Evolutionary conservation across 2,113 vertebrate species (phyloP).

Genomic region (Odobenus rosmarus): DNA sequence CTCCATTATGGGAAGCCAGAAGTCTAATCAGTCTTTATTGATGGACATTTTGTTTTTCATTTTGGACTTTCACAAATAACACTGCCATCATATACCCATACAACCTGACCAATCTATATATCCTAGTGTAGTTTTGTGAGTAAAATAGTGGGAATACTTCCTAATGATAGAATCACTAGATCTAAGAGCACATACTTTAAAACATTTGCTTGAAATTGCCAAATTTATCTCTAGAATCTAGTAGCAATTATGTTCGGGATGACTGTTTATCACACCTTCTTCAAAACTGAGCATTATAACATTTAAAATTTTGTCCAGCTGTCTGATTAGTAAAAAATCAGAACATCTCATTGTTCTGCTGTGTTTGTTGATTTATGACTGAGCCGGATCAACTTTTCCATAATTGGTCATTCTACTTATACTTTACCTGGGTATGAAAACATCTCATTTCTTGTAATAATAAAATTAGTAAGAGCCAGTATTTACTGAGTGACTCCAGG

Average conservation of each 20-base stretch:
- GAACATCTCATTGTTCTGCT: background rate
- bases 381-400: background rate
- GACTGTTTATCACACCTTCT: background rate
- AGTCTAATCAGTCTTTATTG: background rate
- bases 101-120: background rate
- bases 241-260: background rate
- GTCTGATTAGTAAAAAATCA: background rate
- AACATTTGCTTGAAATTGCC: background rate
- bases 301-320: background rate
- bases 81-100: background rate
- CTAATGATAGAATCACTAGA: background rate
- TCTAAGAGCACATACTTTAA: background rate
- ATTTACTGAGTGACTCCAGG: background rate
- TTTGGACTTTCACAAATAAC: background rate
- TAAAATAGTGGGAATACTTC: background rate
- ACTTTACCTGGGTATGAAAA: background rate
- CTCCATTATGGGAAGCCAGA: background rate
- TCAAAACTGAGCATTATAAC: background rate
- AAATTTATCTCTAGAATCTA: background rate
- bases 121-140: background rate
- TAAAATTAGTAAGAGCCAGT: background rate
- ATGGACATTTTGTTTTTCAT: background rate
- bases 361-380: background rate
- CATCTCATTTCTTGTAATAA: background rate
- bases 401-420: background rate